Evolutionary conservation across 1,140 invertebrate genomes (phyloP).

Genomic region (Whitmania pigra): DNA sequence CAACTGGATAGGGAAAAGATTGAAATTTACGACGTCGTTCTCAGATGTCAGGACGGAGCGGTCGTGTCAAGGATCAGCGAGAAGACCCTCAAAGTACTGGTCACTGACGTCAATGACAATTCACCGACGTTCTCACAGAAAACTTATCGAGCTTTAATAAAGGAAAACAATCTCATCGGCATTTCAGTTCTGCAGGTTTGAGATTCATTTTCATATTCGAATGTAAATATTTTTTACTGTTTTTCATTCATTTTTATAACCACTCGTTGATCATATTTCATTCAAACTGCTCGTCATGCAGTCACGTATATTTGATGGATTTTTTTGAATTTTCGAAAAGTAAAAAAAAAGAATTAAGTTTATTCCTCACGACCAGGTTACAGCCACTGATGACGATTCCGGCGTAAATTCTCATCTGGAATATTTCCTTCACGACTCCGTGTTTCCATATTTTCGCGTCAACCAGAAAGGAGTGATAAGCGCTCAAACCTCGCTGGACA

Average conservation of each 20-base stretch:
- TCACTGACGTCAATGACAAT: constrained; percentile 52
- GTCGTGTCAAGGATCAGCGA: constrained; percentile 74
- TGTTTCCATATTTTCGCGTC: constrained; percentile 9
- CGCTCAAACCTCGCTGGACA: constrained; percentile 17
- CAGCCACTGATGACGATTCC: constrained; percentile 18
- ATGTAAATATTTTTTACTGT: not conserved
- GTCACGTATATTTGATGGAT: constrained; percentile 1
- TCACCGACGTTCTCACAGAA: constrained; percentile 15
- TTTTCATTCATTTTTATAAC: not conserved
- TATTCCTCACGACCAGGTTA: constrained; percentile 4
- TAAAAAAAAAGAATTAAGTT: not conserved
- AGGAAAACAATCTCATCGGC: constrained; percentile 19
- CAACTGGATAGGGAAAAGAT: constrained; percentile 19
- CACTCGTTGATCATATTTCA: not conserved
- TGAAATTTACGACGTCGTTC: constrained; percentile 3
- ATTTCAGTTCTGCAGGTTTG: constrained; percentile 12
- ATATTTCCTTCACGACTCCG: constrained; percentile 10
- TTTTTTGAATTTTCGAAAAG: not conserved
- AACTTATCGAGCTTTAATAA: constrained; percentile 12
- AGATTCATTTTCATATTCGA: not conserved
- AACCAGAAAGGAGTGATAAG: constrained; percentile 19
- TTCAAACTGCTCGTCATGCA: not conserved
- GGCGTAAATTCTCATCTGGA: constrained; percentile 13
- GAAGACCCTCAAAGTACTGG: constrained; percentile 71
- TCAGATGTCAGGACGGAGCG: constrained; percentile 43